These are phyloP conservation scores for Allobates femoralis DNA, from an alignment of 2,797 vertebrate genomes.

Conservation along the genomic window DNA sequence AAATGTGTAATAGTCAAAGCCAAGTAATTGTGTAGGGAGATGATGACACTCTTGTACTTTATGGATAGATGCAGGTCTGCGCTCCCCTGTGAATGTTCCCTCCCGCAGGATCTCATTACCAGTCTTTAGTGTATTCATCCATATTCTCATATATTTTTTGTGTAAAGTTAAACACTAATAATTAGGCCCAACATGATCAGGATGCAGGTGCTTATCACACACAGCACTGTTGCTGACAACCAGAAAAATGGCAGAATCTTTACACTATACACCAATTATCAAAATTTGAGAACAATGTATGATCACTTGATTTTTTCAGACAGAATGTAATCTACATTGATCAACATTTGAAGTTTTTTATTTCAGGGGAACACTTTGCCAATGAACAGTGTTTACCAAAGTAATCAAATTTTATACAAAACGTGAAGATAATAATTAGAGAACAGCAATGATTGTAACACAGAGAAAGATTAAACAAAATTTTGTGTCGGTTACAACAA, in stretches of 20 bases:
- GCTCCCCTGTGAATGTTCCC: conserved; percentile 19
- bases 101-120: conserved; percentile 52
- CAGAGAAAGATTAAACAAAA: no score
- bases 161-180: conserved; percentile 19
- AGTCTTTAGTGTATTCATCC: conserved; percentile 32
- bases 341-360: no score
- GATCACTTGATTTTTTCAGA: no score
- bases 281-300: no score
- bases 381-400: no score
- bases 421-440: no score
- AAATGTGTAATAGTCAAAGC: neutral
- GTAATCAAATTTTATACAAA: no score
- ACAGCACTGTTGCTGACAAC: neutral
- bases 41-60: conserved; percentile 55
- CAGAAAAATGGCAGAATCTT: neutral
- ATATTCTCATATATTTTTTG: conserved; percentile 37
- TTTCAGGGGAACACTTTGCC: no score
- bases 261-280: neutral
- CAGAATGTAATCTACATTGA: no score
- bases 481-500: no score
- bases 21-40: neutral
- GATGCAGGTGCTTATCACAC: no score
- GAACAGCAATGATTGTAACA: no score
- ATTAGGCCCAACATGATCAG: neutral
- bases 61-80: conserved; percentile 27